phyloP scores from a whole-genome alignment of 64 coral and sea anemone species.

The Trachythela sp. region DNA sequence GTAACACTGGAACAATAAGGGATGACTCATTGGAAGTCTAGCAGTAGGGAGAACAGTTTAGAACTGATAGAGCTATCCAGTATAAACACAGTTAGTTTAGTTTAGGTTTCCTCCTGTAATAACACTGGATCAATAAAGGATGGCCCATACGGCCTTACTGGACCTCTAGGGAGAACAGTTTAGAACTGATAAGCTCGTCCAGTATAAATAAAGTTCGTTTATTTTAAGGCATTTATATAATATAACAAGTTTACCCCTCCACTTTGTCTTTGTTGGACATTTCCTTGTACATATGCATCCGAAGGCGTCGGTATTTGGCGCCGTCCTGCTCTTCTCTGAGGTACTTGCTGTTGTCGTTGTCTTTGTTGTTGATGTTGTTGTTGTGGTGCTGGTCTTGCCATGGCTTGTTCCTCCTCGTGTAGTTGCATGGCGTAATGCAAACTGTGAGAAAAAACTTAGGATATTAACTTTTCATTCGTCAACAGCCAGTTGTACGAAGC shows the following conservation, averaged over 20 bases:
- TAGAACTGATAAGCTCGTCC: too few relatives aligned
- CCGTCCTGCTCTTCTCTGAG: constrained; percentile 7
- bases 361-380: constrained; percentile 48
- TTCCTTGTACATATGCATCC: neutral
- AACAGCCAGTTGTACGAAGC: too few relatives aligned
- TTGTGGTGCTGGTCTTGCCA: neutral
- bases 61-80: too few relatives aligned
- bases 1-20: too few relatives aligned
- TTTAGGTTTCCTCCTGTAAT: too few relatives aligned
- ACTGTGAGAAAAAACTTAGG: constrained; percentile 16
- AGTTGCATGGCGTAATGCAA: constrained; percentile 81
- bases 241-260: neutral
- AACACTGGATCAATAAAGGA: too few relatives aligned
- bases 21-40: too few relatives aligned
- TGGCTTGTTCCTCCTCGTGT: constrained; percentile 72
- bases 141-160: too few relatives aligned
- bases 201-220: too few relatives aligned
- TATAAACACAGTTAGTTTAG: too few relatives aligned
- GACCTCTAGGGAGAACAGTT: too few relatives aligned
- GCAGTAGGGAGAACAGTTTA: too few relatives aligned
- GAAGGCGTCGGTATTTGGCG: constrained; percentile 17
- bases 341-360: constrained; percentile 44
- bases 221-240: neutral
- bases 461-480: neutral
- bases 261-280: neutral